These are phyloP conservation scores for Crenuchus spilurus DNA, from an alignment of 2,797 vertebrate species.

Conservation along the genomic window DNA sequence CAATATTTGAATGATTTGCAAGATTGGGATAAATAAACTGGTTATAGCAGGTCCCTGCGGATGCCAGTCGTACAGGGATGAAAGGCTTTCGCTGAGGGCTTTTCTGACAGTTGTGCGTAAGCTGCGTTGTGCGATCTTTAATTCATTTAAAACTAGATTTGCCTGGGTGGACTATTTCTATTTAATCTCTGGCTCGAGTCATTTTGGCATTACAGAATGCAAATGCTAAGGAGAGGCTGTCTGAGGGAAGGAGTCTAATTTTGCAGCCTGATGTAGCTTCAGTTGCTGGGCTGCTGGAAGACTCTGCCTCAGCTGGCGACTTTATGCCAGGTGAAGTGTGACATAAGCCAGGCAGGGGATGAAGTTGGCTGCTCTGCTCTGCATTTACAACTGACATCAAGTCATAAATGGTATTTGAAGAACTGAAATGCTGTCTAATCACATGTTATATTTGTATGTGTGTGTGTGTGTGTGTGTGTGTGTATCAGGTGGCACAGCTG, in stretches of 20 bases:
- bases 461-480: constrained; percentile 30
- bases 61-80: constrained; percentile 7
- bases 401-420: constrained; percentile 5
- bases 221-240: constrained; percentile 24
- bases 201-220: constrained; percentile 47
- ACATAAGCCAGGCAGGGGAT: constrained; percentile 40
- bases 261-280: constrained; percentile 25
- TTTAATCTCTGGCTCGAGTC: constrained; percentile 36
- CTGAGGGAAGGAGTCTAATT: constrained; percentile 40
- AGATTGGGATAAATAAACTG: constrained; percentile 14
- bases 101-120: constrained; percentile 38
- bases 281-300: constrained; percentile 43
- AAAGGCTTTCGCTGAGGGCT: constrained; percentile 36
- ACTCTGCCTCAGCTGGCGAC: constrained; percentile 34
- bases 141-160: constrained; percentile 42
- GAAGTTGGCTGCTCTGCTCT: constrained; percentile 19
- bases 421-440: neutral
- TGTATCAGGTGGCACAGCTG: constrained; percentile 88
- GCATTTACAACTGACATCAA: constrained; percentile 23
- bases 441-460: constrained; percentile 21
- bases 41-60: neutral
- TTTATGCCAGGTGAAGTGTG: constrained; percentile 31
- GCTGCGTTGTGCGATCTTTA: constrained; percentile 33
- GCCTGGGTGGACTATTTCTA: constrained; percentile 30
- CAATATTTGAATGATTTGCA: constrained; percentile 16